Evolutionary conservation across 30 jellyfish, hydroid and myxozoan genomes (phyloP).

Genomic region (Mastigias papua): DNA sequence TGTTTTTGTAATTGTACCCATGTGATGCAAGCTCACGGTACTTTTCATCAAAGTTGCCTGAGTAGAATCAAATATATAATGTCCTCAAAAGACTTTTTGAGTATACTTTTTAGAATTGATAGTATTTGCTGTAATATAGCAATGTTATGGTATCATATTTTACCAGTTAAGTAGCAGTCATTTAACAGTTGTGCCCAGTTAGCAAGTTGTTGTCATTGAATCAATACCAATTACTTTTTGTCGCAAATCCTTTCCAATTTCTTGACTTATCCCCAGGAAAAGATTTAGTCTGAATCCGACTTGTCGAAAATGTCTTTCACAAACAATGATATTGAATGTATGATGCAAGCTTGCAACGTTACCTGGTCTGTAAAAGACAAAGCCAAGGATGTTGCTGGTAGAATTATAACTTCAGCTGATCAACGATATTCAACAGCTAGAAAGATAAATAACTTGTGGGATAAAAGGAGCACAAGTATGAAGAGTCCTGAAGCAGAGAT

Average conservation of each 20-base stretch:
- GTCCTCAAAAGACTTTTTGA: background rate
- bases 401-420: background rate
- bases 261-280: background rate
- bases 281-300: background rate
- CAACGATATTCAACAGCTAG: background rate
- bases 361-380: no score
- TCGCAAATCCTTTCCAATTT: background rate
- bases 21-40: no score
- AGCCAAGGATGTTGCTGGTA: background rate
- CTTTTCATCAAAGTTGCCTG: no score
- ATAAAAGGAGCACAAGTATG: no score
- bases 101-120: background rate
- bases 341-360: background rate
- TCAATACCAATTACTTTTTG: background rate
- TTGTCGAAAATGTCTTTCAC: background rate
- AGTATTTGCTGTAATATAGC: background rate
- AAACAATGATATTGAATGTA: background rate
- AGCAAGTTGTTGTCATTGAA: background rate
- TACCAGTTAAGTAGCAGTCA: background rate
- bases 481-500: background rate
- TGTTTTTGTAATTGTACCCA: no score
- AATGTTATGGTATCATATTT: background rate
- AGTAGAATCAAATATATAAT: background rate
- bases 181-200: background rate
- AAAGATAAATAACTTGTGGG: background rate